A percentile compares a stretch with the other conserved stretches of the same genome.
Conservation (phyloP, 2,797 vertebrate species). For the Eulemur rubriventer region DNA sequence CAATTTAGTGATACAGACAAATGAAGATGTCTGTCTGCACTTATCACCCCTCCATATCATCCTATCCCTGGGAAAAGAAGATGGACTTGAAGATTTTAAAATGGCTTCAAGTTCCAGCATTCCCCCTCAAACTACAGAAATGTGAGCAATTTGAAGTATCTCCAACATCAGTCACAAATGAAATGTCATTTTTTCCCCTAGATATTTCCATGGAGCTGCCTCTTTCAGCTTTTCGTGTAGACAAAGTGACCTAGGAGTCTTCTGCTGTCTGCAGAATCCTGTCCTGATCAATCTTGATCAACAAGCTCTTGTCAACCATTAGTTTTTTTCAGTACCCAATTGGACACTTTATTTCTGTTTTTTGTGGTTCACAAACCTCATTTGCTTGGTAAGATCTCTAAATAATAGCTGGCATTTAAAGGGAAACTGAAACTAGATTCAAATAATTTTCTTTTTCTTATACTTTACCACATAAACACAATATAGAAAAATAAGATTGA, state of each 20-base stretch:
- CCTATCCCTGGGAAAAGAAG: not conserved
- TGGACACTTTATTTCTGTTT: not conserved
- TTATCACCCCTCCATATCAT: not conserved
- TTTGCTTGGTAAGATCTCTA: not conserved
- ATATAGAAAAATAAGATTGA: slow-evolving; percentile 2
- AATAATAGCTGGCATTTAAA: not conserved
- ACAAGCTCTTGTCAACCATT: slow-evolving; percentile 10
- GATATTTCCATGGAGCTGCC: not conserved
- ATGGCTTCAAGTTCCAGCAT: not conserved
- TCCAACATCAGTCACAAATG: not conserved
- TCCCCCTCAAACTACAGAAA: not conserved
- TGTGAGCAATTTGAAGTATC: not conserved
- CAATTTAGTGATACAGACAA: not conserved
- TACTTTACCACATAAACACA: slow-evolving; percentile 22
- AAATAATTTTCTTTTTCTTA: slow-evolving; percentile 37
- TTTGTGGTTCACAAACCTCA: slow-evolving; percentile 11
- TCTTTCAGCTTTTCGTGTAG: not conserved
- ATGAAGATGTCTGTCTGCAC: not conserved
- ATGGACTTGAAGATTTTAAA: not conserved
- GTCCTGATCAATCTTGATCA: not conserved
- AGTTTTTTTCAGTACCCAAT: not conserved
- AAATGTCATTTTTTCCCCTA: not conserved
- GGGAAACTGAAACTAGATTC: slow-evolving; percentile 25
- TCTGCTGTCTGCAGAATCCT: not conserved
- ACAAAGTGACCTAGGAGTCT: not conserved